Evolutionary conservation across 2,888 invertebrate genomes (phyloP).

Genomic region (Alloplasta piceator): DNA sequence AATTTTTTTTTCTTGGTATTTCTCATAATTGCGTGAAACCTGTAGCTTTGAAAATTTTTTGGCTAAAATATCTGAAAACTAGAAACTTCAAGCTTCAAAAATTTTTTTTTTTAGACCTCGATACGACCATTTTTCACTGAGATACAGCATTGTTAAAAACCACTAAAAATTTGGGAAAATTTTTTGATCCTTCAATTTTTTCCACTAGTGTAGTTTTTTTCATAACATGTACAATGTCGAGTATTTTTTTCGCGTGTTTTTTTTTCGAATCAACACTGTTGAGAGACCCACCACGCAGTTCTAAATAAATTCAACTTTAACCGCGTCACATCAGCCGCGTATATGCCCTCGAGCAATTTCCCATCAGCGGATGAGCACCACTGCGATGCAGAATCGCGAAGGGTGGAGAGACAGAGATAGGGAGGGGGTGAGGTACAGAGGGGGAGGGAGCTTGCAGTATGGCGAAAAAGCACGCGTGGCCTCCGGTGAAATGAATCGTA

Average conservation of each 20-base stretch:
- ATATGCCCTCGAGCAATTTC: conserved; percentile 11
- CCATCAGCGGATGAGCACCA: conserved; percentile 3
- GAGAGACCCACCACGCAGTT: not conserved
- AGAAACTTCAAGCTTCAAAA: too few species aligned
- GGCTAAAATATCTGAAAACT: too few species aligned
- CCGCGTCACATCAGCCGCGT: conserved; percentile 17
- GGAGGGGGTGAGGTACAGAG: not conserved
- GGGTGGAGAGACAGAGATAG: not conserved
- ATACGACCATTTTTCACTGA: too few species aligned
- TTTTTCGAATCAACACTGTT: conserved; percentile 10
- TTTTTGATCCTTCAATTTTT: too few species aligned
- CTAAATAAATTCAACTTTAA: conserved; percentile 46
- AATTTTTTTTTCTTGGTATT: too few species aligned
- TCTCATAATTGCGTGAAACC: too few species aligned
- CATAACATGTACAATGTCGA: too few species aligned
- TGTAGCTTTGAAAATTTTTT: too few species aligned
- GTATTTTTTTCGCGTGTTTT: not conserved
- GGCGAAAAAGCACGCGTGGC: conserved; percentile 29
- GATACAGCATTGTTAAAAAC: too few species aligned
- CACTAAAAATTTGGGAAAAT: too few species aligned
- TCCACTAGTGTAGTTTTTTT: too few species aligned
- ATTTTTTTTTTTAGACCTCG: too few species aligned
- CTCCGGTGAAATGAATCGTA: conserved; percentile 49
- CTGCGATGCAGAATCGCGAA: conserved; percentile 17
- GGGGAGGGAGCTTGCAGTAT: conserved; percentile 7